Conservation (phyloP, 2,797 vertebrate species). For the Pagetopsis macropterus region DNA sequence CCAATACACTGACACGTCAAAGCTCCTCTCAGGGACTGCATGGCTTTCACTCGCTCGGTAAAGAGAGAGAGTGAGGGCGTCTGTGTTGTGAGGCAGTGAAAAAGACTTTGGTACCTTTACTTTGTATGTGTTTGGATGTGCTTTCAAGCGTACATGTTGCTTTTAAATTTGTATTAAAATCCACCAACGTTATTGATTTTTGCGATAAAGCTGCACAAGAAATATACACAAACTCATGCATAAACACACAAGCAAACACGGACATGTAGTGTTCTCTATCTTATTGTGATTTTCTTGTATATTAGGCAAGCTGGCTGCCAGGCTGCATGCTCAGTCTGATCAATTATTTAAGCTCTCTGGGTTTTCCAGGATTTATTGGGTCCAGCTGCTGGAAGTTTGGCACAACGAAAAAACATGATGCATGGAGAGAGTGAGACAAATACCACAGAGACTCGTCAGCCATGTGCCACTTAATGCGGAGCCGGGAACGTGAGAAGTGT, state of each 20-base stretch:
- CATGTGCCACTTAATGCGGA: slow-evolving; percentile 65
- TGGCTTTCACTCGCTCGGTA: slow-evolving; percentile 28
- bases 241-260: slow-evolving; percentile 56
- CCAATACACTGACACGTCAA: slow-evolving; percentile 55
- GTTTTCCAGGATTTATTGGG: slow-evolving; percentile 77
- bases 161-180: slow-evolving; percentile 53
- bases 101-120: slow-evolving; percentile 4
- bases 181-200: slow-evolving; percentile 50
- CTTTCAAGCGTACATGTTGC: slow-evolving; percentile 33
- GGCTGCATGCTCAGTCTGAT: slow-evolving; percentile 71
- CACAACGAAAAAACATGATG: slow-evolving; percentile 69
- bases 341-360: slow-evolving; percentile 80
- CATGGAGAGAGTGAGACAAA: slow-evolving; percentile 56
- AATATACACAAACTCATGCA: slow-evolving; percentile 33
- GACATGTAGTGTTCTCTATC: slow-evolving; percentile 61
- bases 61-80: not conserved
- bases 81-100: slow-evolving; percentile 11
- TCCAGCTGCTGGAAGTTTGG: slow-evolving; percentile 73
- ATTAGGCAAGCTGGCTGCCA: slow-evolving; percentile 73
- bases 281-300: slow-evolving; percentile 75
- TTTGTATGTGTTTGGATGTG: slow-evolving; percentile 28
- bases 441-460: slow-evolving; percentile 59
- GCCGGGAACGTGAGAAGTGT: slow-evolving; percentile 30
- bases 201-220: slow-evolving; percentile 40
- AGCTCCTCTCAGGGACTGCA: slow-evolving; percentile 58